Evolutionary conservation across 2,113 vertebrate species (phyloP).

Genomic region (Okapia johnstoni): DNA sequence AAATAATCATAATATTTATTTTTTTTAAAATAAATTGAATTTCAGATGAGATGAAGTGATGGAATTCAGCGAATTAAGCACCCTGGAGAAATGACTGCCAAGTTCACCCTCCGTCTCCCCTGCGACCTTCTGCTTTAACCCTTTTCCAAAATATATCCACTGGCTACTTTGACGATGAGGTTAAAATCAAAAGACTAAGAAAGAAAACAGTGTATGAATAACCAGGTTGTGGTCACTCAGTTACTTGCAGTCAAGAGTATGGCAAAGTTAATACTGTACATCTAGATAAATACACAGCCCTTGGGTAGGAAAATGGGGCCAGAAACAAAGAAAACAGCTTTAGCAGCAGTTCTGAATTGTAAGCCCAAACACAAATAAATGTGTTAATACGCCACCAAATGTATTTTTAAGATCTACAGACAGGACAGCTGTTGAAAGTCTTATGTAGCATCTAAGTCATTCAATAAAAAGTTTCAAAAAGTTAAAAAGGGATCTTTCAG

Average conservation of each 20-base stretch:
- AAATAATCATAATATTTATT: not conserved
- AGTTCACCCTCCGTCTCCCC: not conserved
- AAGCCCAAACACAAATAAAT: not conserved
- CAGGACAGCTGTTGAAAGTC: slow-evolving; percentile 69
- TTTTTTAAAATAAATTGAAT: not conserved
- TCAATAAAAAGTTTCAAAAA: not conserved
- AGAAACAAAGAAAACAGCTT: slow-evolving; percentile 60
- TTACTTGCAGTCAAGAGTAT: not conserved
- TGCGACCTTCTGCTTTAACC: not conserved
- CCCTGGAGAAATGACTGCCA: not conserved
- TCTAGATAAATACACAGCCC: not conserved
- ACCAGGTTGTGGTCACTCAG: not conserved
- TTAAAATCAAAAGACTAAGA: not conserved
- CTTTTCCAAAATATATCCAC: not conserved
- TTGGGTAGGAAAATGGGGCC: slow-evolving; percentile 53
- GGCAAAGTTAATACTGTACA: not conserved
- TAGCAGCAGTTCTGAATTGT: not conserved
- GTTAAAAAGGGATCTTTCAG: not conserved
- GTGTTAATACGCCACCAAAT: not conserved
- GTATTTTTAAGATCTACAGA: not conserved
- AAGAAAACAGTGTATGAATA: not conserved
- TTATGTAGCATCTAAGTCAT: not conserved
- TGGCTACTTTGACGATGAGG: not conserved
- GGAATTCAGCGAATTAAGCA: not conserved
- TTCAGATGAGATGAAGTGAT: not conserved